Evolutionary conservation across 2,888 invertebrate species (phyloP), one percentile per base, ranked within the genome.

Genomic region (Myopa tessellatipennis): DNA sequence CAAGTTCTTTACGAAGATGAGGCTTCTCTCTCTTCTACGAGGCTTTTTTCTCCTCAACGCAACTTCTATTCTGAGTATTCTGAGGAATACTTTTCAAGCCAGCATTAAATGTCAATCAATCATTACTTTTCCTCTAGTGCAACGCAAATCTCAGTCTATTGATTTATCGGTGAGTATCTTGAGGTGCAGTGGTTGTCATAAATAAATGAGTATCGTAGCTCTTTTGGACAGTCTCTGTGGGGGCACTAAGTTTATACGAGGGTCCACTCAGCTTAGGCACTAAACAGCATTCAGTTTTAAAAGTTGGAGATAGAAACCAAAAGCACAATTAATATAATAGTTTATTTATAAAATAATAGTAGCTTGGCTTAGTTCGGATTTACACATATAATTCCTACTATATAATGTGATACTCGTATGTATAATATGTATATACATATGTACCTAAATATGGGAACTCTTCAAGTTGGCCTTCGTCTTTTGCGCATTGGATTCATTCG

Each of bases 151-250:
- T 10, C n/a, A 6, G 16, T 55, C 55, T 55, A 55, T 55, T 55
- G 55, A 55, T 55, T 55, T 55, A 55, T 55, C 55, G 55, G n/a
- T 12, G 55, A 55, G n/a, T 55, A 4, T n/a, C 14, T 55, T 14
- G 55, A 55, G 55, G 16, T 55, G 3, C 55, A n/a, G 55, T 6
- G 55, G 14, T n/a, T 55, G 40, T 67, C 16, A 2, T 67, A n/a
- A 67, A 67, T 18, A 67, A 67, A 40, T 67, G 67, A 67, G 67
- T 38, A n/a, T 67, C 67, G 3, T 8, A 14, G n/a, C 14, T 5
- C 67, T n/a, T 7, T 67, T 18, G 67, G 40, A 67, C 40, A 67
- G 67, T 4, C 67, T 67, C 67, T 5, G 40, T 67, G n/a, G 67
- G 26, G 67, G 36, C 40, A 40, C 18, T 1, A 38, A 4, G n/a